Base-by-base conservation (phyloP, 1,140 invertebrate genomes). In the Neodiprion fabricii region DNA sequence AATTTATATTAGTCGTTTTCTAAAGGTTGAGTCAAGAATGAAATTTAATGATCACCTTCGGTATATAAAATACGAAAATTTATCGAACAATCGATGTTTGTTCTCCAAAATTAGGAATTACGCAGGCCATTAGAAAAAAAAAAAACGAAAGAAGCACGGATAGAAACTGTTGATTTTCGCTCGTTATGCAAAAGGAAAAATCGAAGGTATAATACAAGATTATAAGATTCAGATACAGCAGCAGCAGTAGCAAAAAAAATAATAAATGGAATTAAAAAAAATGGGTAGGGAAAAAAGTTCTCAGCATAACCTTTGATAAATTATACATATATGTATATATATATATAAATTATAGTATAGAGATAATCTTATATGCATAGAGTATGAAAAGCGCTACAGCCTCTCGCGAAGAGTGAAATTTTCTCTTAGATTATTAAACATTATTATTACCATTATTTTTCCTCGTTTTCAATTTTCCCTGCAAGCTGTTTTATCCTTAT, bases 141-240 rank as follows among this genome's bases (percentile, higher is more conserved):
- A 40, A 67, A 66, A 76, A 70, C 70, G 10, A 70, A 14, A 70
- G 48, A 65, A 48, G 40, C n/a, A 40, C 48, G 61, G 10, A 70
- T 72, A 69, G 9, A 48, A 66, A 73, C 73, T 72, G 72, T 73
- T 76, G 69, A 76, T 73, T 73, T 76, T 72, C 68, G 75, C 28
- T 40, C 28, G 1, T 5, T 40, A 40, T 40, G 28, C 1, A 3
- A 2, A 4, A 40, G 28, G 1, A 40, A 40, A 40, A 40, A 40
- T 40, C 28, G 5, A 40, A 40, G 5, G 28, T 40, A 40, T 40
- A 40, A 3, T 3, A 40, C 5, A 40, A 40, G 28, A 40, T 40
- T 40, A 40, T 40, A 40, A 40, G 28, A 40, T 40, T 40, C 5
- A 2, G 28, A 40, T 40, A 5, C 28, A 40, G 28, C 28, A 40